Conservation (phyloP, 2,113 vertebrate genomes). For the Sinosuthora webbiana region DNA sequence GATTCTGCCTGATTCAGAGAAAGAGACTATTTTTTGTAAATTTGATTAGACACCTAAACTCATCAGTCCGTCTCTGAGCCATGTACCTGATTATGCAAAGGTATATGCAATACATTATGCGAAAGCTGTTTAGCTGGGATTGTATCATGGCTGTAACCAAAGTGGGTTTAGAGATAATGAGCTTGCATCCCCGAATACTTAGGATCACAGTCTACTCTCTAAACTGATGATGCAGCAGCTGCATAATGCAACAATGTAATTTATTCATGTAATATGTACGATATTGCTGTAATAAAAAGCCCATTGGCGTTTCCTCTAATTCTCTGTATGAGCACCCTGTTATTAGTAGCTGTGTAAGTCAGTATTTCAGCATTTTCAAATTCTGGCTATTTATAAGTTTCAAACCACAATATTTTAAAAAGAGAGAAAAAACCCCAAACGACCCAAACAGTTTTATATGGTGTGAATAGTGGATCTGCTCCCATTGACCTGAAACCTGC, state of each 20-base stretch:
- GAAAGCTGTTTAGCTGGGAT: constrained; percentile 50
- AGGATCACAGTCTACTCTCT: constrained; percentile 19
- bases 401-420: constrained; percentile 6
- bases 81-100: constrained; percentile 39
- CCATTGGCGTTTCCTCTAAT: constrained; percentile 59
- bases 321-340: constrained; percentile 43
- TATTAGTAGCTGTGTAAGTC: constrained; percentile 46
- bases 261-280: constrained; percentile 62
- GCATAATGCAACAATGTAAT: constrained; percentile 56
- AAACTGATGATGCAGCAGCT: constrained; percentile 64
- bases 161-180: constrained; percentile 69
- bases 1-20: constrained; percentile 25
- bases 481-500: neutral
- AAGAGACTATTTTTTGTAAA: constrained; percentile 30
- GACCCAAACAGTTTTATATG: neutral
- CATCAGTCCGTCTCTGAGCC: constrained; percentile 31
- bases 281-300: constrained; percentile 55
- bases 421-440: neutral
- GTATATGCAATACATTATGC: neutral
- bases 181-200: constrained; percentile 53
- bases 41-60: constrained; percentile 59
- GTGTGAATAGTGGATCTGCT: neutral
- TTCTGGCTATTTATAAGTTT: constrained; percentile 30
- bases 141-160: constrained; percentile 47
- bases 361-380: constrained; percentile 47